Percentiles rank a stretch among this genome's conserved stretches.
phyloP scores from a whole-genome alignment of 2,113 vertebrate species.

The Grammomys dolichurus region DNA sequence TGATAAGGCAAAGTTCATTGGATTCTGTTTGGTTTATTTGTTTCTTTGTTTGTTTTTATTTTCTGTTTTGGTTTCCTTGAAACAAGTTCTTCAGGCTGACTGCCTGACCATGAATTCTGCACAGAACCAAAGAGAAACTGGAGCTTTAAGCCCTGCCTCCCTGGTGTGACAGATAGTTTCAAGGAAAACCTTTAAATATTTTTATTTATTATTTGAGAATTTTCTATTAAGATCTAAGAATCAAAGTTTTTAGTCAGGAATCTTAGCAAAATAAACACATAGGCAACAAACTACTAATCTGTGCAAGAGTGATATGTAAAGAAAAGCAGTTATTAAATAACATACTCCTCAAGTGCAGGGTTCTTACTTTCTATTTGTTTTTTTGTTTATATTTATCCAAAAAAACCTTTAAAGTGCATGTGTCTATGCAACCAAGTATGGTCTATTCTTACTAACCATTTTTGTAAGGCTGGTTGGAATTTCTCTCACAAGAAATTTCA shows the following conservation, averaged over 20 bases:
- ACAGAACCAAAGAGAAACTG: background rate
- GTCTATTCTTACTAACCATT: background rate
- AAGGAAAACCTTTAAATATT: conserved; percentile 26
- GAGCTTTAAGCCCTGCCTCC: background rate
- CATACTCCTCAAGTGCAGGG: conserved; percentile 62
- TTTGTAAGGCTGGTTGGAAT: background rate
- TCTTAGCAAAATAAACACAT: background rate
- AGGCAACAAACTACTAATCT: background rate
- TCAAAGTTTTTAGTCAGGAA: background rate
- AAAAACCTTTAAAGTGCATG: conserved; percentile 70
- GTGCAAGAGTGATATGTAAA: conserved; percentile 75
- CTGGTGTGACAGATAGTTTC: background rate
- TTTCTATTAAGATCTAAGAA: background rate
- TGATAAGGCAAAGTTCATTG: background rate
- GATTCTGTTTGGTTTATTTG: background rate
- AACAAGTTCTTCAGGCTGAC: background rate
- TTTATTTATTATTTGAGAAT: background rate
- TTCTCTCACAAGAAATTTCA: background rate
- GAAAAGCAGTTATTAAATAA: conserved; percentile 79
- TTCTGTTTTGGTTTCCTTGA: background rate
- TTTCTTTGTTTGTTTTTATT: background rate
- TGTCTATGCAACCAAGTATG: background rate
- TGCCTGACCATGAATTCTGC: background rate
- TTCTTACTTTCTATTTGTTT: conserved; percentile 10
- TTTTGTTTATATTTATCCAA: conserved; percentile 68